phyloP scores from a whole-genome alignment of 2,797 vertebrate genomes.

The Lophius americanus region DNA sequence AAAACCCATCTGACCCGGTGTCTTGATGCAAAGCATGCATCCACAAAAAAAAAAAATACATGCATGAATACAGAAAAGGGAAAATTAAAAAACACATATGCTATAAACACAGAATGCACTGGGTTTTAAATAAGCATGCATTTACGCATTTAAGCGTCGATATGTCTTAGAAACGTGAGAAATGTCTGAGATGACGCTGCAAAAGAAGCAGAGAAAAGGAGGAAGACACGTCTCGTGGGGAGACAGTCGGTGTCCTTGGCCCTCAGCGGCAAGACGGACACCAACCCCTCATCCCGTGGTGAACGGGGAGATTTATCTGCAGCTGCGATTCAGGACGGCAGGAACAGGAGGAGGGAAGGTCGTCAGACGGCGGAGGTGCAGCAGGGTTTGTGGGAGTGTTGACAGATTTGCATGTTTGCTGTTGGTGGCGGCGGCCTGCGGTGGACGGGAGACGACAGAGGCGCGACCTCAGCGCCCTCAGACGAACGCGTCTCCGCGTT shows the following conservation, averaged over 20 bases:
- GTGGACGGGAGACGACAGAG: conserved; percentile 22
- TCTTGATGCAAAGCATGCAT: too few species aligned
- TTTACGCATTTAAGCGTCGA: too few species aligned
- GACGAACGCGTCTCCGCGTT: conserved; percentile 23
- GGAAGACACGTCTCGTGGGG: conserved; percentile 17
- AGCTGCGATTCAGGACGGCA: conserved; percentile 38
- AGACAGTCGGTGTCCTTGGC: conserved; percentile 38
- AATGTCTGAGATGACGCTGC: background rate
- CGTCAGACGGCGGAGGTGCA: background rate
- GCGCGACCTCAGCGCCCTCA: conserved; percentile 11
- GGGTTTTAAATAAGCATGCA: too few species aligned
- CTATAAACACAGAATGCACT: too few species aligned
- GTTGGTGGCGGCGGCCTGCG: background rate
- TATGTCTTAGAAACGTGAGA: background rate
- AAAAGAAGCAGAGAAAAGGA: background rate
- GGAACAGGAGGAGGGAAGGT: conserved; percentile 4
- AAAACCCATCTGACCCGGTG: too few species aligned
- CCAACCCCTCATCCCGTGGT: background rate
- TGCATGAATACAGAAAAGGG: too few species aligned
- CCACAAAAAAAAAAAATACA: too few species aligned
- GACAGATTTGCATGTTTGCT: conserved; percentile 8
- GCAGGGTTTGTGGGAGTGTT: background rate
- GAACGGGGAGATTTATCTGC: conserved; percentile 26
- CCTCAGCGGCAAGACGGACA: background rate
- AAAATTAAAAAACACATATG: too few species aligned